Conservation (phyloP, 2,888 invertebrate species). For the Mesorhabditis sp. region DNA sequence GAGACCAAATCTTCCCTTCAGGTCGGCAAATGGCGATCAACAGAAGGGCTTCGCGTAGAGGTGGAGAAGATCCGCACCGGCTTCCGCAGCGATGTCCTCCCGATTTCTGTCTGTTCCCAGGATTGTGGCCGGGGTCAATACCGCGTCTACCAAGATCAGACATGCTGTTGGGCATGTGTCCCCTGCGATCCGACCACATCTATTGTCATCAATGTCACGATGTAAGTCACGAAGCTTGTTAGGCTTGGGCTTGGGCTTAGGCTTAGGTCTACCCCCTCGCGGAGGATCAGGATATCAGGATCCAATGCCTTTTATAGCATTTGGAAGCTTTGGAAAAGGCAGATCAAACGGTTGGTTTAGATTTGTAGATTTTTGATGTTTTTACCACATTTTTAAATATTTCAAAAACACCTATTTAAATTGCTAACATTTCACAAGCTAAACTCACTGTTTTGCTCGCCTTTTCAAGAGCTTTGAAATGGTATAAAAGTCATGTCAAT, state of each 20-base stretch:
- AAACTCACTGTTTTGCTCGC: no score
- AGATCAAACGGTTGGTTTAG: no score
- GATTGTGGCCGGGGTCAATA: slow-evolving; percentile 66
- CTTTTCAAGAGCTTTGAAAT: no score
- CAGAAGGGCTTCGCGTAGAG: slow-evolving; percentile 40
- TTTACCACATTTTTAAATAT: no score
- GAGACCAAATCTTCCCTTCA: background rate
- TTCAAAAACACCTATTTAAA: no score
- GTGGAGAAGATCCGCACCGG: slow-evolving; percentile 29
- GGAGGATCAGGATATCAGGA: no score
- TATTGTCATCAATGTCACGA: slow-evolving; percentile 66
- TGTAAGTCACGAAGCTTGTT: slow-evolving; percentile 18
- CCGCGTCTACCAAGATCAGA: slow-evolving; percentile 37
- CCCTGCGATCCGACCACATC: slow-evolving; percentile 69
- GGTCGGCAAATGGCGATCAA: slow-evolving; percentile 38
- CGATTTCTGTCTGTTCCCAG: slow-evolving; percentile 69
- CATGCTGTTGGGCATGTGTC: slow-evolving; percentile 72
- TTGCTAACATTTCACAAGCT: no score
- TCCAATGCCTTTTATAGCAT: no score
- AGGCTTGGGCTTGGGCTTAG: background rate
- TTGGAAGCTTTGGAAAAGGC: no score
- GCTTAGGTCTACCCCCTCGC: no score
- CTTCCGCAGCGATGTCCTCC: slow-evolving; percentile 51
- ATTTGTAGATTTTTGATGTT: no score
- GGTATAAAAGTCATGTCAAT: no score